Base-by-base conservation (phyloP, 2,888 invertebrate genomes). In the Ametastegia equiseti region DNA sequence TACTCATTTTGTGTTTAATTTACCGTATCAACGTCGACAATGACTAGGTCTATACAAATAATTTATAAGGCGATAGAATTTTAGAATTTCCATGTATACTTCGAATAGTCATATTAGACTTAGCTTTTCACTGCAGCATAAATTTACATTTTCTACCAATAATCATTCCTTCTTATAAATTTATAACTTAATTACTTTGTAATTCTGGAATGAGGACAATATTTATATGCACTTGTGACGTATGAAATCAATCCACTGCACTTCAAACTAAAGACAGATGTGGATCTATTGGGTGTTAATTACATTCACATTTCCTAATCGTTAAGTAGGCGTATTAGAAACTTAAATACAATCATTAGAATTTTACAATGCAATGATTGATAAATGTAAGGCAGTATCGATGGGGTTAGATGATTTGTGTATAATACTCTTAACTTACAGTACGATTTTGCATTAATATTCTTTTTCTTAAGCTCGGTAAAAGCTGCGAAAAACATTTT, bases 261-360 rank as follows among this genome's bases (percentile, higher is more conserved):
- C n/a, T n/a, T n/a, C n/a, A n/a, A n/a, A 54, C 54, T 23, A 54
- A 11, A 54, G 23, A 54, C 5, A 23, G 23, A 23, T 54, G 11
- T 19, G 11, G 54, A 23, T 23, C 23, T 9, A 54, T 54, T 23
- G 19, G 19, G 54, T 54, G 11, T 23, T 54, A 54, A 11, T 9
- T 19, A 54, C 23, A 33, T 23, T 9, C 11, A 54, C 23, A 33
- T 63, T 63, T 63, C 33, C n/a, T n/a, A 63, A 63, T 63, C 15
- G 33, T 33, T 63, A n/a, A 63, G 3, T 33, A 63, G 33, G 63
- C 63, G n/a, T 19, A 33, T n/a, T 63, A 30, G 33, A 33, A 6
- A 63, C 33, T 54, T 54, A 54, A 23, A 54, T 63, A 63, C 63
- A 63, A 63, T 63, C 3, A 63, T 13, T 63, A 33, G 27, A 63